A percentile compares a stretch with the other conserved stretches of the same genome.
These are phyloP conservation scores for Steinernema feltiae DNA, from an alignment of 1,140 invertebrate genomes.

Conservation along the genomic window DNA sequence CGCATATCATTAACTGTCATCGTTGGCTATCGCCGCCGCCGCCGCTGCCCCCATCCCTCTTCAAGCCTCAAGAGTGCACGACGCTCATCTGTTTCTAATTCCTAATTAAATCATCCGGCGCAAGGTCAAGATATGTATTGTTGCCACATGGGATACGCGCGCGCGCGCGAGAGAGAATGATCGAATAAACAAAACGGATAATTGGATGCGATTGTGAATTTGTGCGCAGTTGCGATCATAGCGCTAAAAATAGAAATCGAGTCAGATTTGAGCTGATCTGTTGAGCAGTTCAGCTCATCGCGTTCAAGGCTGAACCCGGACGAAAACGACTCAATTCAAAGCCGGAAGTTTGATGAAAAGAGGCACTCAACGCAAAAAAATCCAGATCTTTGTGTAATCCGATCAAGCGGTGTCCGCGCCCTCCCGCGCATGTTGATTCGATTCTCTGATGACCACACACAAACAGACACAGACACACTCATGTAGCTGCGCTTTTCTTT, in stretches of 20 bases:
- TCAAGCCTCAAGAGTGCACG: neutral
- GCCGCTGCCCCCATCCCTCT: neutral
- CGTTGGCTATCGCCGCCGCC: neutral
- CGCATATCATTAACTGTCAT: conserved; percentile 14
- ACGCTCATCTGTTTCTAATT: neutral
- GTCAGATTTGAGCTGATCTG: no score
- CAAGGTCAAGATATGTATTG: conserved; percentile 10
- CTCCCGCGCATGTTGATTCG: no score
- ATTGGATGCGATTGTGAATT: neutral
- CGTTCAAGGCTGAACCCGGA: no score
- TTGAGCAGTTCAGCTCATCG: no score
- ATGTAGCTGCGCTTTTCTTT: no score
- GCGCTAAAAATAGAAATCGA: neutral
- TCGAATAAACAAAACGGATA: neutral
- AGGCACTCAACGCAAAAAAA: no score
- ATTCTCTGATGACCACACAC: no score
- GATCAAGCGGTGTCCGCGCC: no score
- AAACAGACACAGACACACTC: no score
- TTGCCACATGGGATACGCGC: conserved; percentile 5
- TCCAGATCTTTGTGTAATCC: no score
- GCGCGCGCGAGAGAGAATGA: neutral
- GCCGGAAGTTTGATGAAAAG: no score
- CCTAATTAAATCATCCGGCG: neutral
- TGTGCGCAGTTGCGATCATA: neutral
- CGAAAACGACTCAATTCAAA: no score